These are phyloP conservation scores for Muschampia plurimacula DNA, from an alignment of 2,888 invertebrate species.

Conservation along the genomic window DNA sequence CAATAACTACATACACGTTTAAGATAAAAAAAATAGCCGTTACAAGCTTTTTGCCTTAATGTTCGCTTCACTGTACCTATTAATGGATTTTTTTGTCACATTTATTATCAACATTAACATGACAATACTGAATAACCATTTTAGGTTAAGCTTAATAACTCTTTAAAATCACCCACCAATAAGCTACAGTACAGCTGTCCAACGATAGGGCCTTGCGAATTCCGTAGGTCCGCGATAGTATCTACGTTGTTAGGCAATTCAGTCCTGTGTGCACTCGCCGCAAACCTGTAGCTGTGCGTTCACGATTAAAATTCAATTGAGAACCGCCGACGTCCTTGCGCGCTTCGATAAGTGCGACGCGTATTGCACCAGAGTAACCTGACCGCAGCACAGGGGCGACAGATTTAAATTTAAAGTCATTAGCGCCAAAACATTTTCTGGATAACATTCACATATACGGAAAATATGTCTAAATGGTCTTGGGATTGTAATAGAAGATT, in stretches of 20 bases:
- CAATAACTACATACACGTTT: too few species aligned
- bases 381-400: slow-evolving; percentile 20
- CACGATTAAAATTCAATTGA: slow-evolving; percentile 36
- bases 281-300: slow-evolving; percentile 17
- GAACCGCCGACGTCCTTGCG: slow-evolving; percentile 30
- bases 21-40: too few species aligned
- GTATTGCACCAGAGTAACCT: slow-evolving; percentile 32
- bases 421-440: neutral
- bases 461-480: too few species aligned
- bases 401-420: neutral
- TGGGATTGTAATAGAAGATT: too few species aligned
- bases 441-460: neutral
- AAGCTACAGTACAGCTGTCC: neutral
- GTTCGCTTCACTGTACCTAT: too few species aligned
- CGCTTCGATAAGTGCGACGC: slow-evolving; percentile 26
- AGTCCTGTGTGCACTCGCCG: neutral
- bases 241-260: slow-evolving; percentile 17
- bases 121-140: too few species aligned
- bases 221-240: neutral
- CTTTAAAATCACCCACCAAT: neutral
- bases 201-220: slow-evolving; percentile 10
- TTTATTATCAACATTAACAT: too few species aligned
- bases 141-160: too few species aligned
- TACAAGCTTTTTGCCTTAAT: too few species aligned
- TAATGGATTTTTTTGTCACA: too few species aligned